Evolutionary conservation across 2,113 vertebrate genomes (phyloP).

Genomic region (Drymodes brunneopygia): DNA sequence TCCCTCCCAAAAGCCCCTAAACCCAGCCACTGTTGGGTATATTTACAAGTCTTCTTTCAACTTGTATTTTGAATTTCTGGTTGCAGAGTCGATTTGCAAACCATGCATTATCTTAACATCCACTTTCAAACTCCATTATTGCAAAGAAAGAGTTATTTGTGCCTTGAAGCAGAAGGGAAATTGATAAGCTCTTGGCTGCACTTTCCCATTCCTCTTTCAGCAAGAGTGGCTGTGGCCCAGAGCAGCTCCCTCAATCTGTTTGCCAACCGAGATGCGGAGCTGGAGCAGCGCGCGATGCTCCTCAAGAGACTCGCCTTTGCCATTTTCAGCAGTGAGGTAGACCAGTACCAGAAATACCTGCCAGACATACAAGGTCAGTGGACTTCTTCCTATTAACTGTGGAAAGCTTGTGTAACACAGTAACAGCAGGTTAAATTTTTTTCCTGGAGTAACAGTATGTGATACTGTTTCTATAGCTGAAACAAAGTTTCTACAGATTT

Average conservation of each 20-base stretch:
- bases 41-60: not conserved
- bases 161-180: not conserved
- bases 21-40: not conserved
- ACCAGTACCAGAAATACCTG: conserved; percentile 98
- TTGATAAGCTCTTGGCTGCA: rapidly evolving
- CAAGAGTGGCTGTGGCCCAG: conserved; percentile 95
- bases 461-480: rapidly evolving
- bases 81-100: not conserved
- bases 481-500: not conserved
- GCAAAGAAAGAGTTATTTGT: not conserved
- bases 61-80: not conserved
- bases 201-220: conserved; percentile 59
- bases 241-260: conserved; percentile 97
- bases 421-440: not conserved
- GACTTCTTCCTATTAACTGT: not conserved
- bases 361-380: conserved; percentile 88
- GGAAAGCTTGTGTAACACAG: not conserved
- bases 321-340: conserved; percentile 96
- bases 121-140: not conserved
- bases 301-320: conserved; percentile 96
- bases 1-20: not conserved
- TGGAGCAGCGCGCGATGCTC: conserved; percentile 97
- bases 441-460: not conserved
- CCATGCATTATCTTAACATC: not conserved
- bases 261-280: conserved; percentile 91